Base-by-base conservation (phyloP, 2,797 vertebrate genomes). In the Hydrolagus colliei region DNA sequence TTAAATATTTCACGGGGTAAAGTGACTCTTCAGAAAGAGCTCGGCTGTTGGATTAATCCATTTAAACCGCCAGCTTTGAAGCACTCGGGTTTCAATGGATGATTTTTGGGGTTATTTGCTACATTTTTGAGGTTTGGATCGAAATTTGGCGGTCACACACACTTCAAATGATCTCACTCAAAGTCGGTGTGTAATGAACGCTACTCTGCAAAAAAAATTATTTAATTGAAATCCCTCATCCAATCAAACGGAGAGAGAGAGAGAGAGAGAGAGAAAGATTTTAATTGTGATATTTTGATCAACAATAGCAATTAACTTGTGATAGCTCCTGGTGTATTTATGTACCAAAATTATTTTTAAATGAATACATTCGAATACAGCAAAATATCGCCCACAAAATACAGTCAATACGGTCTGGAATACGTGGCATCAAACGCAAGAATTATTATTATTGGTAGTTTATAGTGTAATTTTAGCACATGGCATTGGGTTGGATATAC, bases 121-220 rank as follows among this genome's bases (percentile, higher is more conserved):
- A 12, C 13, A 68, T 84, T 20, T 84, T 84, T 84, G 79, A 71
- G 79, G 79, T 68, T 71, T 84, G 79, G 79, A 68, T 10, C 27
- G 79, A 35, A 84, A 68, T 71, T 84, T 84, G 20, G 79, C 65
- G 79, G 79, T 71, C 79, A 71, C 78, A 35, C 78, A 35, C 65
- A 68, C 79, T 84, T 71, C 79, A 84, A 84, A 68, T 67, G 32
- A 41, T 84, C 65, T 71, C 32, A 52, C 41, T 84, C 32, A 84
- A 7, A 35, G 32, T 41, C 8, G 13, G 2, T n/a, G 65, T 14
- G 41, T 68, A 84, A 84, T 71, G 65, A 84, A 35, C 35, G 65
- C 67, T 35, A 68, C 78, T 82, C 1, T 52, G 65, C 79, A 7
- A 68, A 71, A 68, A 7, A 68, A 71, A 68, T 5, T 71, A n/a